Evolutionary conservation across 2,113 vertebrate species (phyloP), one percentile per base, ranked within the genome.

Genomic region (Pituophis catenifer): DNA sequence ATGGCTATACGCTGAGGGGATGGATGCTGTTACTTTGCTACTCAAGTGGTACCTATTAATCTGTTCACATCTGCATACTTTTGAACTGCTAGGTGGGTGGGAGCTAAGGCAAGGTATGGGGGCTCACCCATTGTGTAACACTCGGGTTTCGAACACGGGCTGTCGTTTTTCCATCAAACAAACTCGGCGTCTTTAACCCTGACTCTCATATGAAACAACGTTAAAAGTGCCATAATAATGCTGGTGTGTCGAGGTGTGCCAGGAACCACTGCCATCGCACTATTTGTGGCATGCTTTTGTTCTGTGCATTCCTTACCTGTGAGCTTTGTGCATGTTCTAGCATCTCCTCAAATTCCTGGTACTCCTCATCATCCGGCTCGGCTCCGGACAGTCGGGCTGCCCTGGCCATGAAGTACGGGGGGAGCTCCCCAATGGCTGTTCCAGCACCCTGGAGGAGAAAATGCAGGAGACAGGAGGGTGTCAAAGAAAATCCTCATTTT

Each of bases 351-450:
- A 99, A 99, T 97, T 99, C 99, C 96, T 99, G 98, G 94, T 98
- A 98, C 89, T 98, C 98, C 94, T 98, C 98, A 96, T 99, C 99
- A 95, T 98, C 98, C 12, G 98, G 98, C 96, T 99, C 99, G 58
- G 98, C 98, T 95, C 99, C 99, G 7, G 99, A 99, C 92, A 99
- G 98, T 70, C 99, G 98, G 65, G 99, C 99, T 1, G 99, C 99
- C 94, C 99, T 98, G 4, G 99, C 99, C 99, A 99, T 99, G 91
- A 99, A 99, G 95, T 99, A 99, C 0, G 99, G 99, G 94, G 99
- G 99, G 85, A 99, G 97, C 96, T 99, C 99, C 94, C 99, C 99
- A 3, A 99, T 99, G 94, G 99, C 99, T 7, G 99, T 99, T 85
- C 99, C 99, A 0, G 99, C 98, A 93, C 99, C 99, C 99, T 99